A percentile compares a stretch with the other conserved stretches of the same genome.
Evolutionary conservation across 2,797 vertebrate species (phyloP).

Genomic region (Leptatherina wallacei): DNA sequence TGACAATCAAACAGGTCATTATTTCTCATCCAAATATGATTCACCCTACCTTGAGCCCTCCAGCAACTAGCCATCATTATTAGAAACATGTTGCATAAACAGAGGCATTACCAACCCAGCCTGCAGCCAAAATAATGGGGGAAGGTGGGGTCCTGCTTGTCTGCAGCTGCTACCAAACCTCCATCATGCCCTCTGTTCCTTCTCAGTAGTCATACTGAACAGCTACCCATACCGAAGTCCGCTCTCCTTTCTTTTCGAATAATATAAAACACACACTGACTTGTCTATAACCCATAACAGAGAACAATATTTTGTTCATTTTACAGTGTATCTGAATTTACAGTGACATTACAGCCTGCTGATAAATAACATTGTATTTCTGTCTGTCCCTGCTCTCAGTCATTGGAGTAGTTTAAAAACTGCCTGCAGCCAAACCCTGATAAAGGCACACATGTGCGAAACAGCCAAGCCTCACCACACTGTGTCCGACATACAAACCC

Average conservation of each 20-base stretch:
- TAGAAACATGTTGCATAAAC: slow-evolving; percentile 65
- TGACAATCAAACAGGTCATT: slow-evolving; percentile 69
- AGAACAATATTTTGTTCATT: slow-evolving; percentile 40
- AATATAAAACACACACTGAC: slow-evolving; percentile 50
- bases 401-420: slow-evolving; percentile 59
- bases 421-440: slow-evolving; percentile 68
- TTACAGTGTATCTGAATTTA: slow-evolving; percentile 68
- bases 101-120: slow-evolving; percentile 57
- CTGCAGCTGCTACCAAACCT: slow-evolving; percentile 71
- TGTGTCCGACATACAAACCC: slow-evolving; percentile 29
- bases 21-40: slow-evolving; percentile 19
- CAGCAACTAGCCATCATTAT: slow-evolving; percentile 39
- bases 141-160: slow-evolving; percentile 53
- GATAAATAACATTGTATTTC: slow-evolving; percentile 63
- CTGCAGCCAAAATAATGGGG: slow-evolving; percentile 54
- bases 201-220: slow-evolving; percentile 48
- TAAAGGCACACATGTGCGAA: slow-evolving; percentile 81
- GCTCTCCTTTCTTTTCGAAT: slow-evolving; percentile 13
- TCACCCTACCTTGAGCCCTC: slow-evolving; percentile 31
- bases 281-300: slow-evolving; percentile 31
- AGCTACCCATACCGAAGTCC: slow-evolving; percentile 11
- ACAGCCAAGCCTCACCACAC: slow-evolving; percentile 57
- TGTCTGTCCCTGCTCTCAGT: slow-evolving; percentile 33
- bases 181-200: slow-evolving; percentile 48
- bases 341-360: slow-evolving; percentile 61